Evolutionary conservation across 2,888 invertebrate species (phyloP), one percentile per base, ranked within the genome.

Genomic region (Dryobotodes eremita): DNA sequence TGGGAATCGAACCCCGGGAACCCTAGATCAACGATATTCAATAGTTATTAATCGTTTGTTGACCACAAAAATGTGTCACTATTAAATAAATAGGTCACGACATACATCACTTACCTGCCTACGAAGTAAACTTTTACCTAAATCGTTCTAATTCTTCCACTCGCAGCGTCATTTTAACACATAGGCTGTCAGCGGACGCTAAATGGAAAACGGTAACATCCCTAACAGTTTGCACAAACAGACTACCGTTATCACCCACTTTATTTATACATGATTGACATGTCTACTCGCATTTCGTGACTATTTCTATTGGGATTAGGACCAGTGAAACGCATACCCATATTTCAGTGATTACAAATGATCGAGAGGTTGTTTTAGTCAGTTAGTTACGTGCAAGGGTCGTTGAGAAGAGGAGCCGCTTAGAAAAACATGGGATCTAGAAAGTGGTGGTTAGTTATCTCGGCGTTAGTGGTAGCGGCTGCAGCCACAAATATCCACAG

Each of bases 171-270:
- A 90, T 89, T 90, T 87, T 86, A 86, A 85, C 85, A 89, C 89
- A 55, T 89, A 81, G 90, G 85, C 90, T 88, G 84, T 84, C 86
- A 82, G 69, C 61, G 86, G 77, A 83, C 86, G 96, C 94, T 96
- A 96, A 96, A 87, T 88, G 90, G 88, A 84, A 91, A 96, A 96
- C 96, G 95, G 96, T 96, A 92, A 91, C 92, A 93, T 85, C 93
- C 93, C 89, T 94, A 95, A 96, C 93, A 89, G 75, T 89, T 94
- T 93, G 75, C 90, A 91, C 94, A 96, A 96, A 96, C 91, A 95
- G 53, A 85, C 74, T 75, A 95, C 96, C 96, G 96, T 96, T 96
- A 96, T 90, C 86, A 90, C 92, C 92, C 84, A 95, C 93, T 91
- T 95, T 95, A 96, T 95, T 95, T 93, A 95, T 92, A 92, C 86